phyloP scores from a whole-genome alignment of 2,113 vertebrate genomes.

The Propithecus coquereli region DNA sequence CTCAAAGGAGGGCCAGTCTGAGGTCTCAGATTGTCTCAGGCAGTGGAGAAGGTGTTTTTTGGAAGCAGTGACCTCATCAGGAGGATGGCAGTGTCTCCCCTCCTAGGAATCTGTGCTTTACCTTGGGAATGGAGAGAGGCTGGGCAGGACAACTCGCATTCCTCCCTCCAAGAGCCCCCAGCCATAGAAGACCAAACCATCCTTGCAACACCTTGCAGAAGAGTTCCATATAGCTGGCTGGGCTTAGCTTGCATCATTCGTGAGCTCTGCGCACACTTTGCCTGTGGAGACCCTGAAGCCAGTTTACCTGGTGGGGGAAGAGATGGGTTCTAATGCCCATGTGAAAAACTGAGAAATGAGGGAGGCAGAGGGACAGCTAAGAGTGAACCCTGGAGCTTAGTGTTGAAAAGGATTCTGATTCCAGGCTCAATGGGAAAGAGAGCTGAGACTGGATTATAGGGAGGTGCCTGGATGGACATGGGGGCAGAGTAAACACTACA shows the following conservation, averaged over 20 bases:
- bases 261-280: fast-evolving
- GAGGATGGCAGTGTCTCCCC: not conserved
- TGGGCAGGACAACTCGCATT: not conserved
- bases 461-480: not conserved
- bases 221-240: not conserved
- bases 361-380: not conserved
- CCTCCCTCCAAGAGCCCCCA: not conserved
- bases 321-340: not conserved
- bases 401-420: not conserved
- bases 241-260: not conserved
- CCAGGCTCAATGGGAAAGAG: not conserved
- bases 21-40: not conserved
- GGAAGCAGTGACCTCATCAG: not conserved
- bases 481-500: not conserved
- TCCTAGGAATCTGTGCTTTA: not conserved
- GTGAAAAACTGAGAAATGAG: not conserved
- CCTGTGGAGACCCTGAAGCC: not conserved
- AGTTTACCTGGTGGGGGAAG: not conserved
- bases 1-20: not conserved
- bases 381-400: not conserved
- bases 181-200: not conserved
- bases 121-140: not conserved
- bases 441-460: not conserved
- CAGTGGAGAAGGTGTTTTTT: not conserved
- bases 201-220: not conserved